A percentile compares a stretch with the other conserved stretches of the same genome.
phyloP scores from a whole-genome alignment of 2,113 vertebrate species.

The Tachuris rubrigastra region DNA sequence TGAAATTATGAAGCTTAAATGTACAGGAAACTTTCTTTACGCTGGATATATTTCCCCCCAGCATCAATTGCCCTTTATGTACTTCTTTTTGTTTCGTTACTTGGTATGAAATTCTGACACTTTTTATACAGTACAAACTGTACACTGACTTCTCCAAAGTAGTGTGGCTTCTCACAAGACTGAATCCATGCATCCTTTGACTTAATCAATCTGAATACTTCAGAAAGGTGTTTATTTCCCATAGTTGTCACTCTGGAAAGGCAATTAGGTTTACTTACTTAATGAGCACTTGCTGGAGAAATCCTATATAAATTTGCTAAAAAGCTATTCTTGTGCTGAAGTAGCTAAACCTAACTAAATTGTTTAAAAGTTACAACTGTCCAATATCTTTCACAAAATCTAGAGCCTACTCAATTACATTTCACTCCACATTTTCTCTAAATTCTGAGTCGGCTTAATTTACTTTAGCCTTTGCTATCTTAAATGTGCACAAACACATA shows the following conservation, averaged over 20 bases:
- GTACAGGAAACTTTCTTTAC: constrained; percentile 33
- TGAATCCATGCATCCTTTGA: neutral
- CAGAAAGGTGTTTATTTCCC: neutral
- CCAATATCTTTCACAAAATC: neutral
- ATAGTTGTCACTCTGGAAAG: neutral
- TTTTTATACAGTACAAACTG: neutral
- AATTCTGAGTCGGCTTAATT: neutral
- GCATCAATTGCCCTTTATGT: neutral
- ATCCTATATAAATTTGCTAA: neutral
- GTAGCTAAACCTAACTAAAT: neutral
- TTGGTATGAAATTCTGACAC: neutral
- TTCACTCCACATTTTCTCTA: neutral
- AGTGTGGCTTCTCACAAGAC: neutral
- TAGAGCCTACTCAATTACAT: neutral
- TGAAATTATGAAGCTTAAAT: constrained; percentile 57
- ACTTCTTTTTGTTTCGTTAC: neutral
- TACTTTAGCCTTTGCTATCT: neutral
- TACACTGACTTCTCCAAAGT: neutral
- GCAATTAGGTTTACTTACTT: neutral
- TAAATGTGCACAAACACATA: neutral
- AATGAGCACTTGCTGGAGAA: neutral
- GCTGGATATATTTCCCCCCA: neutral
- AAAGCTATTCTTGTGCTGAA: rapidly evolving
- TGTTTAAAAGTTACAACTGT: neutral
- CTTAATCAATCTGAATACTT: neutral